phyloP scores from a whole-genome alignment of 2,113 vertebrate species.

The Cettia cetti region DNA sequence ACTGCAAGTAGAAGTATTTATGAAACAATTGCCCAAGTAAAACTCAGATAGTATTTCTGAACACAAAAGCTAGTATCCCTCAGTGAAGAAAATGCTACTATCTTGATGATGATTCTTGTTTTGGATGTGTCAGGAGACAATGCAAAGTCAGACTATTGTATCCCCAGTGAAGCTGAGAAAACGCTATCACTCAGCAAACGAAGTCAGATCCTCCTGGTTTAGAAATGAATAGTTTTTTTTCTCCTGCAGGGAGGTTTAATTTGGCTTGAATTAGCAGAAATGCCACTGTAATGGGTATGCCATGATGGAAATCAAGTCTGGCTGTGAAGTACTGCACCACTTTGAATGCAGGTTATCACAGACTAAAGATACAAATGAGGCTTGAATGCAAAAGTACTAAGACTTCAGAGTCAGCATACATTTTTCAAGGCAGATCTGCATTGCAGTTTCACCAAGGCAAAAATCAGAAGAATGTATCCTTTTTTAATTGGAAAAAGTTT shows the following conservation, averaged over 20 bases:
- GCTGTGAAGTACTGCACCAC: not conserved
- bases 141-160: not conserved
- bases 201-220: not conserved
- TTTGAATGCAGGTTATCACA: not conserved
- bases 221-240: not conserved
- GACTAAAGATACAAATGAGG: not conserved
- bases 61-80: not conserved
- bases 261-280: constrained; percentile 12
- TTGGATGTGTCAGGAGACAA: not conserved
- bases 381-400: not conserved
- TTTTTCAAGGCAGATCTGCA: constrained; percentile 38
- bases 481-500: not conserved
- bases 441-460: constrained; percentile 6
- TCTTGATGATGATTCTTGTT: not conserved
- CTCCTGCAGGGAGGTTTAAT: not conserved
- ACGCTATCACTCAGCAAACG: not conserved
- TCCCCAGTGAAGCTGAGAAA: not conserved
- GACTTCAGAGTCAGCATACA: not conserved
- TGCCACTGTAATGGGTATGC: not conserved
- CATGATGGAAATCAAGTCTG: not conserved
- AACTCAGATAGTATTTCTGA: not conserved
- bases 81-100: not conserved
- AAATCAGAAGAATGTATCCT: not conserved
- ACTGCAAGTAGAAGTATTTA: not conserved
- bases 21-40: not conserved